phyloP scores from a whole-genome alignment of 2,888 invertebrate genomes.

The Ennomos erosarius region DNA sequence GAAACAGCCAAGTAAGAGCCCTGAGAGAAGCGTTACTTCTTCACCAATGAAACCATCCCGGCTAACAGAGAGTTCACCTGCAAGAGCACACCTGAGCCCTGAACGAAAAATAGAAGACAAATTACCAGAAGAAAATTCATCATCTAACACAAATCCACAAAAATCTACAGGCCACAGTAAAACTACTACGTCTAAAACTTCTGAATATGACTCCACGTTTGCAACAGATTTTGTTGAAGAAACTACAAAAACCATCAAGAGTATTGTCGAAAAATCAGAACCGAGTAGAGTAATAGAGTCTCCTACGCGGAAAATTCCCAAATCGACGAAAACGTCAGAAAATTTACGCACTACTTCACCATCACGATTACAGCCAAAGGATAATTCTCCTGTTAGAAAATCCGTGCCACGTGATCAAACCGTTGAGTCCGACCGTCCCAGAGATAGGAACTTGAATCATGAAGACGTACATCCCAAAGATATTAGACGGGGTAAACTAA shows the following conservation, averaged over 20 bases:
- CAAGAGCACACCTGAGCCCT: constrained; percentile 13
- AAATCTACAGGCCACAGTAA: constrained; percentile 29
- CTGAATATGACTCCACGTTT: constrained; percentile 37
- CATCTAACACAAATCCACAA: constrained; percentile 27
- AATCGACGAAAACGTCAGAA: constrained; percentile 10
- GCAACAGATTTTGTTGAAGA: constrained; percentile 35
- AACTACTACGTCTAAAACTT: constrained; percentile 36
- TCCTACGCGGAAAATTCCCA: constrained; percentile 33
- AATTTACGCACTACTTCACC: constrained; percentile 28
- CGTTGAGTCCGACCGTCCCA: constrained; percentile 6
- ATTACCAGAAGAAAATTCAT: constrained; percentile 26
- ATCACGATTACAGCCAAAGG: constrained; percentile 20
- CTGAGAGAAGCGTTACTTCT: constrained; percentile 34
- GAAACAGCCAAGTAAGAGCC: constrained; percentile 33
- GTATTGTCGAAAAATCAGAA: constrained; percentile 29
- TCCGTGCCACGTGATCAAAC: constrained; percentile 10
- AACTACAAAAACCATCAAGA: constrained; percentile 26
- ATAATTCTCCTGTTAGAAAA: constrained; percentile 34
- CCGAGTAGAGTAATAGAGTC: constrained; percentile 34
- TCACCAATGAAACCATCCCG: constrained; percentile 25
- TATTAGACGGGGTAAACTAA: constrained; percentile 15
- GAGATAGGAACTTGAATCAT: constrained; percentile 11
- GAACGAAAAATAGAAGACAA: constrained; percentile 31
- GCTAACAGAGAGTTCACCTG: constrained; percentile 27
- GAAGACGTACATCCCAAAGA: constrained; percentile 22